Evolutionary conservation across 1,140 invertebrate genomes (phyloP).

Genomic region (Lethocerus indicus): DNA sequence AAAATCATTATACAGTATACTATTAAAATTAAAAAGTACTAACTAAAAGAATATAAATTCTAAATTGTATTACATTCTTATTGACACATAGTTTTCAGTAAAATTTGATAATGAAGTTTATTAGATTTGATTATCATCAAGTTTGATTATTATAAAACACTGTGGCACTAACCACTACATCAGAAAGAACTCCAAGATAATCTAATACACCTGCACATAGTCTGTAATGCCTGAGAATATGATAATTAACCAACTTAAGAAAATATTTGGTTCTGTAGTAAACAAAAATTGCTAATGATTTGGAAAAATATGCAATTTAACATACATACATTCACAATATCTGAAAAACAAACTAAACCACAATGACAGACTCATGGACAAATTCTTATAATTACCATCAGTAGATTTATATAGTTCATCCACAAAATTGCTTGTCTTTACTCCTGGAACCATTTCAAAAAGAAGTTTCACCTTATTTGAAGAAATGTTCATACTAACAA

Average conservation of each 20-base stretch:
- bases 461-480: conserved; percentile 35
- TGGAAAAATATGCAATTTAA: not conserved
- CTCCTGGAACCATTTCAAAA: conserved; percentile 43
- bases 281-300: not conserved
- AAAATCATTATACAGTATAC: not conserved
- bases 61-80: too few species aligned
- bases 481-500: conserved; percentile 38
- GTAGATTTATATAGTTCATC: conserved; percentile 32
- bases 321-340: not conserved
- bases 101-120: too few species aligned
- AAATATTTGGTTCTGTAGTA: not conserved
- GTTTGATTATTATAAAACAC: too few species aligned
- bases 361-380: too few species aligned
- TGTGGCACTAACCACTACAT: too few species aligned
- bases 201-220: not conserved
- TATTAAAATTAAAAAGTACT: not conserved
- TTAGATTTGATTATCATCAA: too few species aligned
- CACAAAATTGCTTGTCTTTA: conserved; percentile 42
- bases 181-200: too few species aligned
- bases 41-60: not conserved
- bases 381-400: conserved; percentile 30
- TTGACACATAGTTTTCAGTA: too few species aligned
- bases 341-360: too few species aligned
- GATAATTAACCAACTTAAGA: not conserved
- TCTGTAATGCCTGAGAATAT: not conserved